phyloP scores from a whole-genome alignment of 1,140 invertebrate genomes.

The Sminthurides bifidus region DNA sequence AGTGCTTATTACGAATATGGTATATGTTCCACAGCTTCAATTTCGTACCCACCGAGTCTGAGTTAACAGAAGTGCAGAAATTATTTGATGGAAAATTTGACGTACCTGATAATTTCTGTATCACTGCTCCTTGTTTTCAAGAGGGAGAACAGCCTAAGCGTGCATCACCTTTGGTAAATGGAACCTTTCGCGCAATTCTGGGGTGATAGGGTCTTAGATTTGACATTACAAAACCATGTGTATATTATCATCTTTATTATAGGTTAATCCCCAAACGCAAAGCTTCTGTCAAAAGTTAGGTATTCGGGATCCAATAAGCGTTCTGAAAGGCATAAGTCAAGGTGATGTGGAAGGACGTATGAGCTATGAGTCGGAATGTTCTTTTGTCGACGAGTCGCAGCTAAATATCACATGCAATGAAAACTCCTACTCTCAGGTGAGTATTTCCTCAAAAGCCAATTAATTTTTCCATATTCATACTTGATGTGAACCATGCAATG shows the following conservation, averaged over 20 bases:
- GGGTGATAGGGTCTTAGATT: neutral
- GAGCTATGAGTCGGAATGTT: neutral
- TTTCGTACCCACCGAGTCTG: constrained; percentile 62
- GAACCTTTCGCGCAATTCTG: constrained; percentile 36
- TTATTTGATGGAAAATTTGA: constrained; percentile 54
- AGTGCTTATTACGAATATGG: neutral
- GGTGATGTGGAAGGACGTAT: neutral
- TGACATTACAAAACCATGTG: neutral
- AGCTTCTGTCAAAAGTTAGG: constrained; percentile 65
- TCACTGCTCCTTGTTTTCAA: constrained; percentile 53
- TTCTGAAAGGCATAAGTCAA: neutral
- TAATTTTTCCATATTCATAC: constrained; percentile 2
- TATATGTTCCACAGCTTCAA: neutral
- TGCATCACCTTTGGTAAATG: constrained; percentile 21
- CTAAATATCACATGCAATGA: constrained; percentile 21
- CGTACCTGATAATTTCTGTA: constrained; percentile 63
- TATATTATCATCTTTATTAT: constrained; percentile 11
- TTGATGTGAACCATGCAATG: too few relatives aligned
- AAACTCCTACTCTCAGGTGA: constrained; percentile 20
- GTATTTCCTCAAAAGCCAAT: constrained; percentile 16
- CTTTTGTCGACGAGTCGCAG: constrained; percentile 3
- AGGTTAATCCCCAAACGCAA: constrained; percentile 68
- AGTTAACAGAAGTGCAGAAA: constrained; percentile 51
- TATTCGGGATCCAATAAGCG: constrained; percentile 56
- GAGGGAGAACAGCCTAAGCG: constrained; percentile 35